Percentiles rank a stretch among this genome's conserved stretches.
These are phyloP conservation scores for Illadopsis cleaveri DNA, from an alignment of 2,113 vertebrate species.

Conservation along the genomic window DNA sequence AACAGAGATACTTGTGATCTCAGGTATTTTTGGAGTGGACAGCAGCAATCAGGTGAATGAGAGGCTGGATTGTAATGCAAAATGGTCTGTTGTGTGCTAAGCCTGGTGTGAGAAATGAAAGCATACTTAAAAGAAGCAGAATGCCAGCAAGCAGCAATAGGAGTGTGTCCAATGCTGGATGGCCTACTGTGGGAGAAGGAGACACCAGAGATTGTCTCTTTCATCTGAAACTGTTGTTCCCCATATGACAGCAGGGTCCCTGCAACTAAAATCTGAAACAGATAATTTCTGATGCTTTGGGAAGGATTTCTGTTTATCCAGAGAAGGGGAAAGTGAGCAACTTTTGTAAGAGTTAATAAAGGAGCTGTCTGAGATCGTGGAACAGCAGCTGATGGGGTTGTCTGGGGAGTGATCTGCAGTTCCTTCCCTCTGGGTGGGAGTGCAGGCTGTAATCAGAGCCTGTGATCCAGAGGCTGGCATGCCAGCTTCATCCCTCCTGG, in stretches of 20 bases:
- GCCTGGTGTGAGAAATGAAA: neutral
- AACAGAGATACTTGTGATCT: neutral
- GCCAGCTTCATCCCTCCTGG: neutral
- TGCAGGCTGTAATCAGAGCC: neutral
- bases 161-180: neutral
- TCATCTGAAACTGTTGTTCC: neutral
- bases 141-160: neutral
- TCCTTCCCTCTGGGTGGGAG: neutral
- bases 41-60: neutral
- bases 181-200: neutral
- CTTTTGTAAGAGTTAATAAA: neutral
- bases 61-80: neutral
- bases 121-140: neutral
- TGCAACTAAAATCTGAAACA: neutral
- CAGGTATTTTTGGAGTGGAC: neutral
- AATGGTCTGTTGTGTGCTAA: neutral
- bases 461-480: neutral
- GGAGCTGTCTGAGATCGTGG: neutral
- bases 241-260: neutral
- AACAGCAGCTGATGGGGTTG: neutral
- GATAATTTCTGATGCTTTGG: neutral
- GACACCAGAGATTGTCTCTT: accelerated
- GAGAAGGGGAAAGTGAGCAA: neutral
- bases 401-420: neutral
- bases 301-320: neutral